These are phyloP conservation scores for Cyphomyrmex costatus DNA, from an alignment of 1,140 invertebrate genomes.

Conservation along the genomic window DNA sequence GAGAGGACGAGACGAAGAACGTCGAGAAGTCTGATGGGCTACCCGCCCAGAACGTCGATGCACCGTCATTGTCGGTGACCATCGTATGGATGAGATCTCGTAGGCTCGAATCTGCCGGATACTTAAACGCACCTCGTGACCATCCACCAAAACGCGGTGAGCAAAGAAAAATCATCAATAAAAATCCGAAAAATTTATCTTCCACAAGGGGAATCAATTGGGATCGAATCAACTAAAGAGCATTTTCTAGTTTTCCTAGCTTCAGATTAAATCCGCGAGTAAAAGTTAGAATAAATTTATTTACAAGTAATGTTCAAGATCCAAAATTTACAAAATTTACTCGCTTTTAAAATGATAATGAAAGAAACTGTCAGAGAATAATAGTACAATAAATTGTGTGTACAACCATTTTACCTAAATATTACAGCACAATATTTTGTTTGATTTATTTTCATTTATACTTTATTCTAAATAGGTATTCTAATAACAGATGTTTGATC, in stretches of 20 bases:
- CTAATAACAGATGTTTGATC: not conserved
- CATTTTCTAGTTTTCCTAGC: conserved; percentile 6
- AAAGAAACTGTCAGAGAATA: not conserved
- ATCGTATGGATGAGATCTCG: conserved; percentile 69
- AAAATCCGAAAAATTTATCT: conserved; percentile 49
- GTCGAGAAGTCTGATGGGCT: conserved; percentile 82
- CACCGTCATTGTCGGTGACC: conserved; percentile 83
- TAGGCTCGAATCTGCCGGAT: conserved; percentile 69
- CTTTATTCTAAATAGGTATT: not conserved
- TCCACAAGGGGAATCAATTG: conserved; percentile 37
- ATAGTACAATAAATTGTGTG: not conserved
- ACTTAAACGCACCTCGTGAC: conserved; percentile 72
- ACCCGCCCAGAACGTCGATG: conserved; percentile 85
- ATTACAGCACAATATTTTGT: conserved; percentile 6
- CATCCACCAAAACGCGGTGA: conserved; percentile 65
- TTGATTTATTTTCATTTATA: not conserved
- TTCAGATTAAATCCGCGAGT: not conserved
- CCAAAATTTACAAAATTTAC: not conserved
- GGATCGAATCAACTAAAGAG: conserved; percentile 32
- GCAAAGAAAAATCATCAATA: conserved; percentile 54
- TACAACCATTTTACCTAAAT: not conserved
- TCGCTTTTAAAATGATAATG: not conserved
- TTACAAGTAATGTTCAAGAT: not conserved
- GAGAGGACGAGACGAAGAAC: conserved; percentile 69
- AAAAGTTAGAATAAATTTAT: not conserved